A percentile compares a stretch with the other conserved stretches of the same genome.
These are phyloP conservation scores for Nixonia krombeini DNA, from an alignment of 1,140 invertebrate species.

Conservation along the genomic window DNA sequence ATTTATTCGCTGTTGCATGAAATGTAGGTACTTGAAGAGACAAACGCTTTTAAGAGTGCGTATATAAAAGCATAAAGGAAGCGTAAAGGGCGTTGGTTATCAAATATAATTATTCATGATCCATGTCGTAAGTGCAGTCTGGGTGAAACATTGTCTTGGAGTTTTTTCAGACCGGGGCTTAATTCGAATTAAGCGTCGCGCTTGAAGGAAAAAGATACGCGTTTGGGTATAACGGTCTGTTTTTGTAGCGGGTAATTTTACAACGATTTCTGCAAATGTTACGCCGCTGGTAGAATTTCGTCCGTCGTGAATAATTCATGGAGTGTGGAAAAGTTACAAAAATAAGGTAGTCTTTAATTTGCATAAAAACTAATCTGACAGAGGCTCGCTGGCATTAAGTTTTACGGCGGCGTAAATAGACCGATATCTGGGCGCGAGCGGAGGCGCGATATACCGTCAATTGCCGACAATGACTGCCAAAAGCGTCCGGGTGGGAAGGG, in stretches of 20 bases:
- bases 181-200: too few relatives aligned
- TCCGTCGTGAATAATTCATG: too few relatives aligned
- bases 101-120: neutral
- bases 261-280: too few relatives aligned
- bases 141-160: too few relatives aligned
- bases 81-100: neutral
- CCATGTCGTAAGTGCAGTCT: neutral
- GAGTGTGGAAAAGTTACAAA: too few relatives aligned
- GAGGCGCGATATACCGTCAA: slow-evolving; percentile 27
- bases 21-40: slow-evolving; percentile 30
- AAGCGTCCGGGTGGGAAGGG: slow-evolving; percentile 13
- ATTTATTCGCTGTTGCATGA: slow-evolving; percentile 37
- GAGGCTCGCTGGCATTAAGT: slow-evolving; percentile 18
- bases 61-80: slow-evolving; percentile 22
- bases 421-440: slow-evolving; percentile 15
- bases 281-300: too few relatives aligned
- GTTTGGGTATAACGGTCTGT: too few relatives aligned
- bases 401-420: slow-evolving; percentile 25
- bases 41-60: slow-evolving; percentile 28
- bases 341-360: neutral
- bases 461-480: slow-evolving; percentile 22
- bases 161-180: too few relatives aligned
- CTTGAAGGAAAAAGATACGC: too few relatives aligned
- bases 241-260: too few relatives aligned
- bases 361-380: slow-evolving; percentile 7